phyloP scores from a whole-genome alignment of 2,113 vertebrate species.

The Clarias gariepinus region DNA sequence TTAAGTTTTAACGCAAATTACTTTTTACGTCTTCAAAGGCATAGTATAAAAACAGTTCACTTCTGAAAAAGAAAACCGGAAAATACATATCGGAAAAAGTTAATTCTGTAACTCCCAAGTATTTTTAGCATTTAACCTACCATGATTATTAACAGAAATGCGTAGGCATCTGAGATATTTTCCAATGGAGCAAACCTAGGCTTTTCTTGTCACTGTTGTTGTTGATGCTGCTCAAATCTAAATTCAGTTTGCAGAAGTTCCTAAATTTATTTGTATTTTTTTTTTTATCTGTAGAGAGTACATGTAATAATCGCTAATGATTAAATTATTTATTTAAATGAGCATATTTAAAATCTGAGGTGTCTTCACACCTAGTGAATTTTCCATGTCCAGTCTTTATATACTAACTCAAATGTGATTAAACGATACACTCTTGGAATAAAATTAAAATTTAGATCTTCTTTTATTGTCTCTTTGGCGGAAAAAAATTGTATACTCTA shows the following conservation, averaged over 20 bases:
- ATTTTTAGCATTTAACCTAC: not conserved
- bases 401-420: not conserved
- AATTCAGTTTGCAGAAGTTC: too few relatives aligned
- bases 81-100: not conserved
- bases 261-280: too few relatives aligned
- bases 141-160: not conserved
- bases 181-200: not conserved
- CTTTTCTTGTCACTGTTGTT: not conserved
- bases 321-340: slow-evolving; percentile 67
- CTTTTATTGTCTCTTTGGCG: not conserved
- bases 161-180: not conserved
- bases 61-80: not conserved
- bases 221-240: not conserved
- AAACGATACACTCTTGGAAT: not conserved
- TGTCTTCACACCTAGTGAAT: not conserved
- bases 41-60: not conserved
- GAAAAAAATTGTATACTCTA: not conserved
- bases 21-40: not conserved
- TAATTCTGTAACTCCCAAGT: not conserved
- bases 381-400: not conserved
- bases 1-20: not conserved
- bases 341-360: not conserved
- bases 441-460: not conserved
- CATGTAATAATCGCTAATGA: slow-evolving; percentile 46
- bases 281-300: not conserved